phyloP scores from a whole-genome alignment of 2,888 invertebrate species.

The Sesamia inferens region DNA sequence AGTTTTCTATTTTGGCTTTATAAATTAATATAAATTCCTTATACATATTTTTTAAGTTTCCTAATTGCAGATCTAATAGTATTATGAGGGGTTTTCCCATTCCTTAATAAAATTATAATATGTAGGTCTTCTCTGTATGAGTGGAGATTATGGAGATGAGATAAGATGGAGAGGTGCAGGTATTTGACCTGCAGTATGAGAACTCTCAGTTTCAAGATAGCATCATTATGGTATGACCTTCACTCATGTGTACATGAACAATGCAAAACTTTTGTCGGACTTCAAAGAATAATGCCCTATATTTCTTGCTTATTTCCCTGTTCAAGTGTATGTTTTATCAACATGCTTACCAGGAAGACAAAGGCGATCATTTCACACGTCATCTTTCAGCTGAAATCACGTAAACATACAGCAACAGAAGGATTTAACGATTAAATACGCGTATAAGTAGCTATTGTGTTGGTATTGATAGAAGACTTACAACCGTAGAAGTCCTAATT shows the following conservation, averaged over 20 bases:
- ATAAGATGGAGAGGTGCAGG: too few species aligned
- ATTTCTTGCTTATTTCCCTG: slow-evolving; percentile 15
- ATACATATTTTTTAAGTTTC: not conserved
- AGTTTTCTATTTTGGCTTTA: slow-evolving; percentile 1
- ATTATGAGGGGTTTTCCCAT: slow-evolving; percentile 8
- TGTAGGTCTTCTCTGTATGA: too few species aligned
- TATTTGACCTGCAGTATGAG: not conserved
- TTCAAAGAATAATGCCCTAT: slow-evolving; percentile 4
- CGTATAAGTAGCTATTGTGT: slow-evolving; percentile 49
- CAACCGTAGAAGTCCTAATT: slow-evolving; percentile 17
- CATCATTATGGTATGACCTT: slow-evolving; percentile 7
- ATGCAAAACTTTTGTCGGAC: not conserved
- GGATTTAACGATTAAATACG: slow-evolving; percentile 43
- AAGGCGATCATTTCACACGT: slow-evolving; percentile 41
- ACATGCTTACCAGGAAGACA: slow-evolving; percentile 37
- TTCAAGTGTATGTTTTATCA: slow-evolving; percentile 19
- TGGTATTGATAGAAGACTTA: slow-evolving; percentile 34
- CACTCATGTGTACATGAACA: not conserved
- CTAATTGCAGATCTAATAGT: not conserved
- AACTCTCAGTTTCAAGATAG: not conserved
- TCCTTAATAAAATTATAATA: not conserved
- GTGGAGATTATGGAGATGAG: too few species aligned
- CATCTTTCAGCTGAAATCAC: slow-evolving; percentile 43
- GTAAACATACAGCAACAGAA: slow-evolving; percentile 15
- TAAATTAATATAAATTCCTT: not conserved